Evolutionary conservation across 2,797 vertebrate genomes (phyloP).

Genomic region (Sebastes iracundus): DNA sequence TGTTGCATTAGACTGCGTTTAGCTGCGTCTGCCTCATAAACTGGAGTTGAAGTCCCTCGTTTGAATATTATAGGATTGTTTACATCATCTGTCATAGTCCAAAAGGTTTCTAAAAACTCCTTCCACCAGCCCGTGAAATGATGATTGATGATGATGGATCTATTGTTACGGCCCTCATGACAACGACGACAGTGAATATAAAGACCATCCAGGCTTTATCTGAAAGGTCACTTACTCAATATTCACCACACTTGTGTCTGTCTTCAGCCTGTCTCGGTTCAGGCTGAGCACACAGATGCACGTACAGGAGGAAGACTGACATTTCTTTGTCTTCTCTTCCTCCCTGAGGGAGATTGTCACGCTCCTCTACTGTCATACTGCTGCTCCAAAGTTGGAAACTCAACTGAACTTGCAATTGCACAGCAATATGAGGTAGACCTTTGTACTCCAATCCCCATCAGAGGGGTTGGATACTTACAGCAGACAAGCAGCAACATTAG

Average conservation of each 20-base stretch:
- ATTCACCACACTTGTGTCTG: constrained; percentile 42
- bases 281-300: constrained; percentile 4
- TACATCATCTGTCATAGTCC: constrained; percentile 23
- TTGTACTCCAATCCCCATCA: neutral
- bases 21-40: neutral
- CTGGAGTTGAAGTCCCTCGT: neutral
- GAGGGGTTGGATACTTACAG: neutral
- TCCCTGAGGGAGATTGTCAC: constrained; percentile 27
- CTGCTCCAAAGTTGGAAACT: constrained; percentile 14
- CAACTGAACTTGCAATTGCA: neutral
- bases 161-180: constrained; percentile 51
- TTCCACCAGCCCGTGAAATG: neutral
- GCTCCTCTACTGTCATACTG: constrained; percentile 3
- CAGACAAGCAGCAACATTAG: neutral
- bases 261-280: constrained; percentile 19
- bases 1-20: neutral
- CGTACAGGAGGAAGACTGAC: constrained; percentile 46
- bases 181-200: constrained; percentile 56
- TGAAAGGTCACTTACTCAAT: constrained; percentile 73
- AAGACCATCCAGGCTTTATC: constrained; percentile 55
- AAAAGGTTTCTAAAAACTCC: constrained; percentile 4
- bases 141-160: constrained; percentile 72
- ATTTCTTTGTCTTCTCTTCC: constrained; percentile 45
- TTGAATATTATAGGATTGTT: constrained; percentile 11
- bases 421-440: neutral